A percentile compares a stretch with the other conserved stretches of the same genome.
Evolutionary conservation across 2,113 vertebrate species (phyloP).

Genomic region (Phalacrocorax carbo): DNA sequence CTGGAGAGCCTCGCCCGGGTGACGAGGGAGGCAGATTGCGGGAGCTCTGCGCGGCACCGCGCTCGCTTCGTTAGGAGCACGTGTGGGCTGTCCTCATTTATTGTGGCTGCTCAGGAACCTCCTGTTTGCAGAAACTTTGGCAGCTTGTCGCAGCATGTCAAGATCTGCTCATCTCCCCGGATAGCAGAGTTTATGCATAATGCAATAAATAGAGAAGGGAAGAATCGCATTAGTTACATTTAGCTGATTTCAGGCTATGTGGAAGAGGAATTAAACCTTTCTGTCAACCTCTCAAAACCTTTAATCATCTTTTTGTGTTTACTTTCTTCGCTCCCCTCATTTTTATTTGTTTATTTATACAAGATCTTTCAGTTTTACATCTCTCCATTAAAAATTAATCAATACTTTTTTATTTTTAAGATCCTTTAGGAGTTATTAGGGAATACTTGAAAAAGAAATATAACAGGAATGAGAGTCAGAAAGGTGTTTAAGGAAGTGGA

Average conservation of each 20-base stretch:
- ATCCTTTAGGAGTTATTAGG: not conserved
- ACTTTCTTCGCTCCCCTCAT: not conserved
- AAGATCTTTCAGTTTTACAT: not conserved
- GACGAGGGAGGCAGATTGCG: not conserved
- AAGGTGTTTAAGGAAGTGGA: not conserved
- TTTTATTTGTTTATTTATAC: not conserved
- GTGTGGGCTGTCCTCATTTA: not conserved
- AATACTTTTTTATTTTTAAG: not conserved
- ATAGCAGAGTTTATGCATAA: constrained; percentile 3
- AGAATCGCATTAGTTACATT: not conserved
- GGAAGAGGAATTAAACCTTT: not conserved
- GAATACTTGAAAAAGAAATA: not conserved
- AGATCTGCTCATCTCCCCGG: not conserved
- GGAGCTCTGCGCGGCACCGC: fast-evolving
- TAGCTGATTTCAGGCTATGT: not conserved
- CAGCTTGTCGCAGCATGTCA: not conserved
- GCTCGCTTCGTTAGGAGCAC: not conserved
- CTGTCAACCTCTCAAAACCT: not conserved
- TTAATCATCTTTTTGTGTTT: not conserved
- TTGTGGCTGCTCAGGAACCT: constrained; percentile 20
- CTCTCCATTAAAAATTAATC: not conserved
- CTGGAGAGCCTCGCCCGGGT: fast-evolving
- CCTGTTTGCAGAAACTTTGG: not conserved
- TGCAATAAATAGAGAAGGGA: not conserved
- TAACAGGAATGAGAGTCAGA: not conserved